These are phyloP conservation scores for Pheosia gnoma DNA, from an alignment of 2,888 invertebrate species.

Conservation along the genomic window DNA sequence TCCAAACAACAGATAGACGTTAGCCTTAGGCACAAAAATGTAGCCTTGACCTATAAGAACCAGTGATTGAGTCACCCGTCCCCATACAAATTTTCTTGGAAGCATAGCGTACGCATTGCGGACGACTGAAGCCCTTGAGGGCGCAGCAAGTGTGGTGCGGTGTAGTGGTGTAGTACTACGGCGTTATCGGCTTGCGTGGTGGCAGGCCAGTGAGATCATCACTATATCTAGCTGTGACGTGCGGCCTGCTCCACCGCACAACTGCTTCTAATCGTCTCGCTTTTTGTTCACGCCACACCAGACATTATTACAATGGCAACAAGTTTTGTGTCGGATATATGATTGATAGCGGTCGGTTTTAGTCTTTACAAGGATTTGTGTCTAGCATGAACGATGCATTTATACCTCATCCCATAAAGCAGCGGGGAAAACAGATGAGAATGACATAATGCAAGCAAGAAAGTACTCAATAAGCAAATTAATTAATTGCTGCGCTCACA, in stretches of 20 bases:
- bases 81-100: constrained; percentile 32
- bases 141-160: constrained; percentile 26
- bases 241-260: constrained; percentile 40
- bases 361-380: not conserved
- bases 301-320: constrained; percentile 31
- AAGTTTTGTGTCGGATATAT: constrained; percentile 16
- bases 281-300: constrained; percentile 43
- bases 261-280: constrained; percentile 45
- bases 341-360: not conserved
- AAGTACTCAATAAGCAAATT: not conserved
- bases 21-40: constrained; percentile 19
- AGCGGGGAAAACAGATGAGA: not conserved
- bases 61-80: constrained; percentile 20
- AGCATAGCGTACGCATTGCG: constrained; percentile 20
- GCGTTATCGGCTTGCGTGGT: constrained; percentile 57
- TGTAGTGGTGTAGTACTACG: constrained; percentile 34
- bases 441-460: not conserved
- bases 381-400: not conserved
- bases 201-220: constrained; percentile 71
- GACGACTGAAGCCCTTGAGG: constrained; percentile 46
- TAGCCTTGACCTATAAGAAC: constrained; percentile 32
- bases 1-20: not conserved
- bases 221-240: constrained; percentile 79
- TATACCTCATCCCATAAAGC: not conserved
- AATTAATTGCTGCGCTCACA: not conserved